Conservation (phyloP, 2,888 invertebrate species). For the Drosophila koepferae region DNA sequence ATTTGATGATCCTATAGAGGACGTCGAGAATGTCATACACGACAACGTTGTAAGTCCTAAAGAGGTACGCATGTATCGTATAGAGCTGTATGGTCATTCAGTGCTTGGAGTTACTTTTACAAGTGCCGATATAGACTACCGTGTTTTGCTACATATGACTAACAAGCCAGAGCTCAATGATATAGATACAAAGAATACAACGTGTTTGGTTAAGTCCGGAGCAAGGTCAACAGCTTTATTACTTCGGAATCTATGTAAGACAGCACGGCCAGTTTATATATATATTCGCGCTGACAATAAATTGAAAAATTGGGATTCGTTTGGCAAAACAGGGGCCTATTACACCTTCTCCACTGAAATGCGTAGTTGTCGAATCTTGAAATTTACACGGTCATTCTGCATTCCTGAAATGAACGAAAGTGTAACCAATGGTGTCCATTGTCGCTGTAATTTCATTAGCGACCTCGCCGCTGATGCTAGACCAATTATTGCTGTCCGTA, state of each 20-base stretch:
- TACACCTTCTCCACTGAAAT: too few relatives aligned
- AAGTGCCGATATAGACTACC: constrained; percentile 34
- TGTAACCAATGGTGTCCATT: too few relatives aligned
- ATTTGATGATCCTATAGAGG: too few relatives aligned
- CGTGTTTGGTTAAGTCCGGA: constrained; percentile 31
- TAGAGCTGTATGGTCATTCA: constrained; percentile 48
- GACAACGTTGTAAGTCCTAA: too few relatives aligned
- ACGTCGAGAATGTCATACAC: too few relatives aligned
- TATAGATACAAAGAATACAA: constrained; percentile 19
- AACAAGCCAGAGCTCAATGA: constrained; percentile 38
- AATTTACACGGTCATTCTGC: too few relatives aligned
- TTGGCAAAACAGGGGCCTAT: constrained; percentile 36
- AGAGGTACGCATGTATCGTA: constrained; percentile 51
- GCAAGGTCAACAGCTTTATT: constrained; percentile 24
- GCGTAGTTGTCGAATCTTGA: too few relatives aligned
- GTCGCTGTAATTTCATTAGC: too few relatives aligned
- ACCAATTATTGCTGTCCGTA: too few relatives aligned
- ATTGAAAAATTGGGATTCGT: too few relatives aligned
- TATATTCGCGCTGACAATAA: constrained; percentile 34
- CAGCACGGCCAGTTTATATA: constrained; percentile 39
- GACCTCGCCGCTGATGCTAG: too few relatives aligned
- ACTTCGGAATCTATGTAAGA: constrained; percentile 39
- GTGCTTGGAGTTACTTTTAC: constrained; percentile 42
- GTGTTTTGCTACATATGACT: constrained; percentile 40
- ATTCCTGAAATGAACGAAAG: too few relatives aligned